Conservation (phyloP, 2,113 vertebrate genomes). For the Nerophis lumbriciformis region DNA sequence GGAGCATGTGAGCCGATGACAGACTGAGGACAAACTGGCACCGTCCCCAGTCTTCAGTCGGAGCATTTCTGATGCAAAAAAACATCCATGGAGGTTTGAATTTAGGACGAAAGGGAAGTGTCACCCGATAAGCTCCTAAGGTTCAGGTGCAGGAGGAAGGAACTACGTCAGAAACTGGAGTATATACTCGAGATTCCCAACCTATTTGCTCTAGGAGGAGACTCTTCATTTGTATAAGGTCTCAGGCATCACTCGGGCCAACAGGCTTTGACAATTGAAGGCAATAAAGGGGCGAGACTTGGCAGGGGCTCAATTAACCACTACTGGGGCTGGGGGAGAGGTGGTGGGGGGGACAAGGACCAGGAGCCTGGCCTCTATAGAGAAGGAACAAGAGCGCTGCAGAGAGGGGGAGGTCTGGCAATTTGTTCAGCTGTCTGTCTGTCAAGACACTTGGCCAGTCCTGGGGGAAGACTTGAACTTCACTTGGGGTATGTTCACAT, state of each 20-base stretch:
- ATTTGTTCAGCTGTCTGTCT: slow-evolving; percentile 69
- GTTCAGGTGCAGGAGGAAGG: slow-evolving; percentile 6
- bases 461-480: slow-evolving; percentile 32
- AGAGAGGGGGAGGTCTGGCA: slow-evolving; percentile 58
- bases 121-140: background rate
- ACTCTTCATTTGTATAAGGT: slow-evolving; percentile 72
- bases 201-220: slow-evolving; percentile 61
- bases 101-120: background rate
- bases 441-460: slow-evolving; percentile 33
- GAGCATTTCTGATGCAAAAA: background rate
- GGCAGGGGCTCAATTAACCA: slow-evolving; percentile 72
- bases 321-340: slow-evolving; percentile 51
- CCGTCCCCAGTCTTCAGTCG: background rate
- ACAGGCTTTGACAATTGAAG: slow-evolving; percentile 70
- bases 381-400: slow-evolving; percentile 60
- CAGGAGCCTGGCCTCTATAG: slow-evolving; percentile 54
- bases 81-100: background rate
- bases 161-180: slow-evolving; percentile 41
- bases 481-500: background rate
- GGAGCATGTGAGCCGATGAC: slow-evolving; percentile 63
- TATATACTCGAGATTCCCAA: slow-evolving; percentile 51
- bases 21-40: slow-evolving; percentile 26
- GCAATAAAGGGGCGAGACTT: slow-evolving; percentile 69
- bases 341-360: slow-evolving; percentile 52
- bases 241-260: slow-evolving; percentile 67